These are phyloP conservation scores for Xylocampa areola DNA, from an alignment of 2,888 invertebrate genomes.

Conservation along the genomic window DNA sequence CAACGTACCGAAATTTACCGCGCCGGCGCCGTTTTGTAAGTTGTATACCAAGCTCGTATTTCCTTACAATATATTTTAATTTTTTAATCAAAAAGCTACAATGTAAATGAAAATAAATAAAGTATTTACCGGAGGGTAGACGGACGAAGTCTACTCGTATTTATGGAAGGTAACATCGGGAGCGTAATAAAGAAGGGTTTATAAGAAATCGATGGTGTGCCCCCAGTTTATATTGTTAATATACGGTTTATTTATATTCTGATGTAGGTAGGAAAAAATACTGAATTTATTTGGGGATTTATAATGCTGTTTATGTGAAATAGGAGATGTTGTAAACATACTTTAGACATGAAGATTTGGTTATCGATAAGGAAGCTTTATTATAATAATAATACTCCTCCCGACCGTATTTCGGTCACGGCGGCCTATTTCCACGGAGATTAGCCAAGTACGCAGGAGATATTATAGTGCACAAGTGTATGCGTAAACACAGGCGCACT, in stretches of 20 bases:
- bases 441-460: too few species aligned
- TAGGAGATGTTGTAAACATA: too few species aligned
- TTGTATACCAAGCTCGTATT: neutral
- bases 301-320: too few species aligned
- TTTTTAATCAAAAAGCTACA: constrained; percentile 3
- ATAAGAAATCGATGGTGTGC: constrained; percentile 37
- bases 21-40: neutral
- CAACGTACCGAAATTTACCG: too few species aligned
- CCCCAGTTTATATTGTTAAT: constrained; percentile 19
- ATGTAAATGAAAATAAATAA: constrained; percentile 36
- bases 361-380: too few species aligned
- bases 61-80: neutral
- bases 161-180: constrained; percentile 39
- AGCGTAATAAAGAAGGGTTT: constrained; percentile 36
- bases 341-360: too few species aligned
- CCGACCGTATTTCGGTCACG: too few species aligned
- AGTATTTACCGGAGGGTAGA: constrained; percentile 33
- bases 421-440: too few species aligned
- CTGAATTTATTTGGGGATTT: constrained; percentile 24
- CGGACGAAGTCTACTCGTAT: constrained; percentile 20
- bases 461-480: too few species aligned
- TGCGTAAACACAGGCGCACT: too few species aligned
- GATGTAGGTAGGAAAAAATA: constrained; percentile 10
- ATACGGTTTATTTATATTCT: constrained; percentile 32
- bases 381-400: too few species aligned